These are phyloP conservation scores for Leptopilina clavipes DNA, from an alignment of 1,140 invertebrate species.

Conservation along the genomic window DNA sequence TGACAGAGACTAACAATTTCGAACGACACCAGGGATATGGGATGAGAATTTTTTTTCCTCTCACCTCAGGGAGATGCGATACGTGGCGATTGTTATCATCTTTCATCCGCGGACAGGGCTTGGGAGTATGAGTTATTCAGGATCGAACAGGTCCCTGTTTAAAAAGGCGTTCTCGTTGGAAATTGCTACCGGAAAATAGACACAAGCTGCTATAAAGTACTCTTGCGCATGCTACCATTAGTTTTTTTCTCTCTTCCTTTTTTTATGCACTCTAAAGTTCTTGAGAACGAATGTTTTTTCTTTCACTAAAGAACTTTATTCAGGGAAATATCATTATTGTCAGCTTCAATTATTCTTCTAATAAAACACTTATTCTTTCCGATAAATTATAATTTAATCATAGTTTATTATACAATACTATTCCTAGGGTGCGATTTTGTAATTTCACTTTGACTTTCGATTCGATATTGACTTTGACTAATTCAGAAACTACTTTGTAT, in stretches of 20 bases:
- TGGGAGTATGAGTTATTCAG: not conserved
- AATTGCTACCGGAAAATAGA: constrained; percentile 26
- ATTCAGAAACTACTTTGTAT: no score
- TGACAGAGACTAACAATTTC: constrained; percentile 21
- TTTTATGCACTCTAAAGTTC: constrained; percentile 13
- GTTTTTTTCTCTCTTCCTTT: constrained; percentile 9
- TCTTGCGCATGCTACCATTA: constrained; percentile 10
- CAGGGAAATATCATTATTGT: not conserved
- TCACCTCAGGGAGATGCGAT: constrained; percentile 22
- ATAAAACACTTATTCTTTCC: no score
- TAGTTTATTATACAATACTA: no score
- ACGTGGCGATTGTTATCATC: constrained; percentile 29
- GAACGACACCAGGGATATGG: constrained; percentile 3
- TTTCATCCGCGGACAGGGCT: not conserved
- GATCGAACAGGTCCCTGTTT: constrained; percentile 23
- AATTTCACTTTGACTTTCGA: no score
- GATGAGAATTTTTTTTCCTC: constrained; percentile 25
- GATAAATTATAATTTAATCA: no score
- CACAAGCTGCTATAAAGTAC: constrained; percentile 29
- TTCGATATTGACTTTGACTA: no score
- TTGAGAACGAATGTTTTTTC: constrained; percentile 24
- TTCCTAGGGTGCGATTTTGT: no score
- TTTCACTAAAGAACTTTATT: constrained; percentile 11
- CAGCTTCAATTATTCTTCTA: not conserved
- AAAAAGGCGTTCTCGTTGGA: constrained; percentile 14